Evolutionary conservation across 2,113 vertebrate genomes (phyloP).

Genomic region (Trachemys scripta): DNA sequence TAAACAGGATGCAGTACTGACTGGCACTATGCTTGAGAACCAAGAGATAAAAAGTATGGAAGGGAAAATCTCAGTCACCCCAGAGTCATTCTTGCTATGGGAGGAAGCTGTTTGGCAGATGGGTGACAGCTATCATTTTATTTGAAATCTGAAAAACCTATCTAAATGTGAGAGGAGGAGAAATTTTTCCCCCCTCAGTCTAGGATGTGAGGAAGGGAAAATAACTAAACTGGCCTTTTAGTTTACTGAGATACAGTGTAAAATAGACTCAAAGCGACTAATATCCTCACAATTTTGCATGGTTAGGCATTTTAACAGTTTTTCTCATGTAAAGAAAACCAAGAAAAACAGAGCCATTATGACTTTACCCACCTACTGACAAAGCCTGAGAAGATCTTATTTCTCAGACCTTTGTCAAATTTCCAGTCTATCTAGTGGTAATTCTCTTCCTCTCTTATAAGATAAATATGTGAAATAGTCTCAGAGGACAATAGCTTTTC

Average conservation of each 20-base stretch:
- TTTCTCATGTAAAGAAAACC: constrained; percentile 82
- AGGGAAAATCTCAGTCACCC: constrained; percentile 69
- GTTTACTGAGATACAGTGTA: constrained; percentile 53
- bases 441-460: constrained; percentile 66
- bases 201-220: constrained; percentile 67
- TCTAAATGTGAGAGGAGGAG: constrained; percentile 35
- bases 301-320: constrained; percentile 72
- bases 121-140: constrained; percentile 67
- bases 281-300: constrained; percentile 71
- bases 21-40: neutral
- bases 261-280: constrained; percentile 64
- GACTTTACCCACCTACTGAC: constrained; percentile 78
- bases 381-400: constrained; percentile 80
- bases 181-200: neutral
- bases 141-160: constrained; percentile 64
- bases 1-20: neutral
- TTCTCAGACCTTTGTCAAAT: constrained; percentile 78
- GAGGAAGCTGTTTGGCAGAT: constrained; percentile 51
- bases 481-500: constrained; percentile 51
- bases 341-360: constrained; percentile 79
- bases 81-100: neutral
- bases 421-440: constrained; percentile 72
- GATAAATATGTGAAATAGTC: constrained; percentile 74
- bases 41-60: constrained; percentile 18
- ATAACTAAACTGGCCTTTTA: constrained; percentile 67